Evolutionary conservation across 2,113 vertebrate species (phyloP), one percentile per base, ranked within the genome.

Genomic region (Orthonyx spaldingii): DNA sequence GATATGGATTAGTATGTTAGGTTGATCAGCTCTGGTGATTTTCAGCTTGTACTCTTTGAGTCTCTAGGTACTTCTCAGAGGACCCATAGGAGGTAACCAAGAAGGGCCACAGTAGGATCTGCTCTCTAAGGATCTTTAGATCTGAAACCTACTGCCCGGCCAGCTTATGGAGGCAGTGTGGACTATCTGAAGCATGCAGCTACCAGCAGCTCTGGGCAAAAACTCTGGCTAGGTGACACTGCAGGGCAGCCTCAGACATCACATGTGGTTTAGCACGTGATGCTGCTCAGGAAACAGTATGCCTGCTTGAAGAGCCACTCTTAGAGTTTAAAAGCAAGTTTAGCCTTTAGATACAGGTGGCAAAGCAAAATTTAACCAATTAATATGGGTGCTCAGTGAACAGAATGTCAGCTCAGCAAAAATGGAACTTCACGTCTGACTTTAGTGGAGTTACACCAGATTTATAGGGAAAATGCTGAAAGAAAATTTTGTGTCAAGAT

Each of bases 401-500:
- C 19, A 72, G 63, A 75, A 64, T 63, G 60, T 74, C 83, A 75
- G 30, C 7, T 60, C 68, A 42, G 50, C 19, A 78, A 87, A 92
- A 75, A 19, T 81, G 44, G 44, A 66, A 65, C 65, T 81, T 89
- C 72, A 37, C 1, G 4, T n/a, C 18, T 94, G 42, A 59, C 50
- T 84, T 89, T 1, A 41, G 39, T 16, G 19, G 47, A 84, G 42
- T 82, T 64, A 49, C 52, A 78, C 24, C 28, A 68, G 21, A n/a
- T 71, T 78, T 81, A 84, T 16, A 79, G 28, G 12, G 46, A 59
- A 87, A 92, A 56, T 1, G 1, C 23, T 79, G n/a, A 77, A 69
- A 77, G 23, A 33, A 89, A 55, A 52, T 81, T 60, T 86, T 63
- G 14, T 55, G 19, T 70, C 77, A 94, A 87, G 72, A 87, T 91